These are phyloP conservation scores for Brevipalpus yothersi DNA, from an alignment of 1,140 invertebrate species.

Conservation along the genomic window DNA sequence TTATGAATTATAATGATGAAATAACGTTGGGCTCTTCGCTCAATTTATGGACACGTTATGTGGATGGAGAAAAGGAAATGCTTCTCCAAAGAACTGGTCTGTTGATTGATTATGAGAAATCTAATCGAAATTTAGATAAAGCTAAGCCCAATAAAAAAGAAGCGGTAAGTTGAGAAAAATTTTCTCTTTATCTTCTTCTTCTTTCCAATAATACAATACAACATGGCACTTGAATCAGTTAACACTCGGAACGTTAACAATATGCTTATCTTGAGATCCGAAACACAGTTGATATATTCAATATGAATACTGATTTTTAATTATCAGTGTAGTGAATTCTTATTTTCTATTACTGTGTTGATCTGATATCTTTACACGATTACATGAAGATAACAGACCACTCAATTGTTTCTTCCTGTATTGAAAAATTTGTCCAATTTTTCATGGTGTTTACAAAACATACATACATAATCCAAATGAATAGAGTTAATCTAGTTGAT, in stretches of 20 bases:
- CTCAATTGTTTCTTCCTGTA: too few relatives aligned
- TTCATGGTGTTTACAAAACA: too few relatives aligned
- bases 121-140: slow-evolving; percentile 21
- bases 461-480: too few relatives aligned
- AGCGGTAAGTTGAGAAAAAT: slow-evolving; percentile 16
- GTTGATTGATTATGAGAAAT: slow-evolving; percentile 23
- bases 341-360: too few relatives aligned
- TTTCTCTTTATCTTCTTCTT: neutral
- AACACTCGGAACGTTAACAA: neutral
- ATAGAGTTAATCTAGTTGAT: too few relatives aligned
- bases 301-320: neutral
- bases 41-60: slow-evolving; percentile 19
- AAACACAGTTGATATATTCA: neutral
- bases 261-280: neutral
- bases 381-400: too few relatives aligned
- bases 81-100: slow-evolving; percentile 21
- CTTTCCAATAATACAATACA: neutral
- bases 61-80: slow-evolving; percentile 23
- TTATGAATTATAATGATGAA: slow-evolving; percentile 19
- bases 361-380: too few relatives aligned
- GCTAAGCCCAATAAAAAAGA: slow-evolving; percentile 22
- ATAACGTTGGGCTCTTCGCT: slow-evolving; percentile 20
- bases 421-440: too few relatives aligned
- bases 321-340: neutral
- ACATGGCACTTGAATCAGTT: neutral